Evolutionary conservation across 2,113 vertebrate species (phyloP).

Genomic region (Capra hircus): DNA sequence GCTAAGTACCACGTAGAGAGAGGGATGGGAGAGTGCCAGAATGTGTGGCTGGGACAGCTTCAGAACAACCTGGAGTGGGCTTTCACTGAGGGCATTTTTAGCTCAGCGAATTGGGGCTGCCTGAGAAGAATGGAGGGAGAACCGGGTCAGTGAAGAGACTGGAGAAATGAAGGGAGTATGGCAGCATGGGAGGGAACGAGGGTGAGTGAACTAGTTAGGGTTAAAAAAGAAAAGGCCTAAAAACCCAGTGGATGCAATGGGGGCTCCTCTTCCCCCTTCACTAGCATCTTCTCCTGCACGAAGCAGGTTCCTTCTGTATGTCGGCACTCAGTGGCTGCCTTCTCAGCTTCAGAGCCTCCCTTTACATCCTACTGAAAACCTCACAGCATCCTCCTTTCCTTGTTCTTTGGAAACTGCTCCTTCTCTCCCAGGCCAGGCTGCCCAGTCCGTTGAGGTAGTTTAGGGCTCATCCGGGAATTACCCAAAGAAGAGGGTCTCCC

Average conservation of each 20-base stretch:
- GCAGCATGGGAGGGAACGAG: not conserved
- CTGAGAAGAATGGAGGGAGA: not conserved
- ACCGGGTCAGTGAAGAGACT: not conserved
- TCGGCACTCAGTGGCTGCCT: not conserved
- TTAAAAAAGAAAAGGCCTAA: not conserved
- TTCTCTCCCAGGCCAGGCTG: not conserved
- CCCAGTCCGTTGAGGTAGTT: not conserved
- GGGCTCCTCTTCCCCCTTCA: not conserved
- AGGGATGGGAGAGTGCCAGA: not conserved
- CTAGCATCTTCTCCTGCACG: not conserved
- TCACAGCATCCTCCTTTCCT: not conserved
- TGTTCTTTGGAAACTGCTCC: not conserved
- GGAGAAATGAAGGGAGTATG: not conserved
- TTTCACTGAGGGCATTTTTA: slow-evolving; percentile 9
- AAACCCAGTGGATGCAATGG: not conserved
- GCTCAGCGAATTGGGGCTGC: not conserved
- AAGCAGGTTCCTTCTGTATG: not conserved
- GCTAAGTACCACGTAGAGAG: not conserved
- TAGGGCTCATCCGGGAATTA: not conserved
- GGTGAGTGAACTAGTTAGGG: not conserved
- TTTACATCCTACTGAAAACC: slow-evolving; percentile 3
- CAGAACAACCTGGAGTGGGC: not conserved
- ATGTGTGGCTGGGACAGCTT: not conserved
- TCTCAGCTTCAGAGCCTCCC: not conserved
- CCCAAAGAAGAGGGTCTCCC: not conserved